Percentiles rank a stretch among this genome's conserved stretches.
These are phyloP conservation scores for Limosa lapponica DNA, from an alignment of 2,797 vertebrate genomes.

Conservation along the genomic window DNA sequence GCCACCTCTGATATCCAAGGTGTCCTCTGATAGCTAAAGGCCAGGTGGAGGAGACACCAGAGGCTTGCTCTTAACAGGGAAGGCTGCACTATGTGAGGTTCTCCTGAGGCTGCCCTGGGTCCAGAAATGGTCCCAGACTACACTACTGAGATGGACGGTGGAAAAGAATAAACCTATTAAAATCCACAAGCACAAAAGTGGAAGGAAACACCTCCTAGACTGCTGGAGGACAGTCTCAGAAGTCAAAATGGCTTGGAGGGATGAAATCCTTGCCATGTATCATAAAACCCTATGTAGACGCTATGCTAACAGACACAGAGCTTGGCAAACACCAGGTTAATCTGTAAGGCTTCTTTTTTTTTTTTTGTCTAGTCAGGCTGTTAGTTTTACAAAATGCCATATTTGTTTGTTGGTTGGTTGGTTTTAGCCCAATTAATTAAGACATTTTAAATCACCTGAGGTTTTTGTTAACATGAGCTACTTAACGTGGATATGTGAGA, in stretches of 20 bases:
- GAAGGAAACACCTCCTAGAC: background rate
- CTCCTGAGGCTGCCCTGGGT: background rate
- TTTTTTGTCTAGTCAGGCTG: background rate
- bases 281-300: background rate
- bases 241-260: background rate
- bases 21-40: background rate
- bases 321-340: background rate
- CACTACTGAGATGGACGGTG: background rate
- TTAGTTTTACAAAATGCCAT: background rate
- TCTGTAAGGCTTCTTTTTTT: background rate
- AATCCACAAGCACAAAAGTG: background rate
- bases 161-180: background rate
- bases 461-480: background rate
- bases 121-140: background rate
- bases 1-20: background rate
- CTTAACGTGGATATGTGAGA: background rate
- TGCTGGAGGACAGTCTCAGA: background rate
- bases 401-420: background rate
- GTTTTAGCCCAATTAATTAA: slow-evolving; percentile 11
- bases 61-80: background rate
- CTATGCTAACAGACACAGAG: background rate
- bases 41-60: background rate
- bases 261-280: background rate
- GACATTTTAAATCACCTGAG: slow-evolving; percentile 5
- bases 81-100: background rate